These are phyloP conservation scores for Brachionus calyciflorus DNA, from an alignment of 1,140 invertebrate genomes.

Conservation along the genomic window DNA sequence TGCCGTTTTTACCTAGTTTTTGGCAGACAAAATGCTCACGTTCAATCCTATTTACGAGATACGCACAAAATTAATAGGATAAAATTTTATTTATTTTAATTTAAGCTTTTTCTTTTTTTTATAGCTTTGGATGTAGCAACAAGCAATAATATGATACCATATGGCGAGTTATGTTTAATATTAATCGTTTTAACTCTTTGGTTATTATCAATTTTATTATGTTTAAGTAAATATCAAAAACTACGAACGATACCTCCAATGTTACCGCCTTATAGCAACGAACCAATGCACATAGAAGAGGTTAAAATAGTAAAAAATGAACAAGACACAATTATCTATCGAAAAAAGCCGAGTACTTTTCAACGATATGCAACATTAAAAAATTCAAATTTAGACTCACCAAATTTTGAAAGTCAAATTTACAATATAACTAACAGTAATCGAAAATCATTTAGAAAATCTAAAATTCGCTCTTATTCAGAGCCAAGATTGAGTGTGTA, in stretches of 20 bases:
- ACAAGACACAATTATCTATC: slow-evolving; percentile 32
- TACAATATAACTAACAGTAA: neutral
- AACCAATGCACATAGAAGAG: slow-evolving; percentile 43
- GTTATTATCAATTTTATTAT: slow-evolving; percentile 22
- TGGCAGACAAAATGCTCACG: too few species aligned
- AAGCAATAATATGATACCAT: neutral
- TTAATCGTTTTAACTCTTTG: slow-evolving; percentile 1
- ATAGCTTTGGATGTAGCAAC: neutral
- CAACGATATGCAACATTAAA: neutral
- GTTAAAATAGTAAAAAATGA: slow-evolving; percentile 36
- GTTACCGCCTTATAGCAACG: slow-evolving; percentile 12
- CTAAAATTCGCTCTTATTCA: neutral
- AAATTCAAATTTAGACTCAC: neutral
- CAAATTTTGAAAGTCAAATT: neutral
- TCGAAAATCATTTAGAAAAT: neutral
- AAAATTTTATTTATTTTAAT: too few species aligned
- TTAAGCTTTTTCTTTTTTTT: too few species aligned
- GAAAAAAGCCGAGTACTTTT: neutral
- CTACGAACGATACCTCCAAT: slow-evolving; percentile 28
- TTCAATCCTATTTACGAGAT: too few species aligned
- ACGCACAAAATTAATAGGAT: too few species aligned
- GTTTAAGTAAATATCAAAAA: slow-evolving; percentile 42
- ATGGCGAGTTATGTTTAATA: neutral
- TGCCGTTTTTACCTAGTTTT: too few species aligned
- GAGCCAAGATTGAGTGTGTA: neutral